Base-by-base conservation (phyloP, 2,888 invertebrate species). In the Imbricaverruca yamaguchii region DNA sequence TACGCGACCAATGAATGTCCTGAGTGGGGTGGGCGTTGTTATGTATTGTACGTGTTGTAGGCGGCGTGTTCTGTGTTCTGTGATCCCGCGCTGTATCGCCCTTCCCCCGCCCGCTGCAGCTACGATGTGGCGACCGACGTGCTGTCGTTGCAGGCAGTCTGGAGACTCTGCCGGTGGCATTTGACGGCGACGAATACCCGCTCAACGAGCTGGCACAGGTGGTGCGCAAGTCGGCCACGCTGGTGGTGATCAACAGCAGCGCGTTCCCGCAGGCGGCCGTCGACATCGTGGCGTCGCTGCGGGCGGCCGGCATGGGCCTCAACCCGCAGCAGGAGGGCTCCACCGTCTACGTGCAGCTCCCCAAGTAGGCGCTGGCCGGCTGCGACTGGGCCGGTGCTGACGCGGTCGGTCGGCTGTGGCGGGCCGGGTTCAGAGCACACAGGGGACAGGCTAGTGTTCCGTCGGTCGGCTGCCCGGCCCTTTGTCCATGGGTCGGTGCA, bases 301-400 rank as follows among this genome's bases (percentile, higher is more conserved):
- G 90, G 81, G 91, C 91, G 65, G 95, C 95, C 82, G 96, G 96
- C 15, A 91, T 97, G 90, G 96, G 96, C 87, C 88, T 97, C 81
- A 97, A 95, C 88, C 96, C 97, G 0, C 97, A 97, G 86, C 96
- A 96, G 87, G 97, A 98, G 86, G 96, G 96, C 53, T 96, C 95
- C 1, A 94, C 93, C 3, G 87, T 98, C 80, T 97, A 91, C 87
- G 90, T 98, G 81, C 94, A 95, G 65, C 91, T 96, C 84, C 96
- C 97, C 18, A 96, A 95, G 92, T 92, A 89, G 89, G 88, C 86
- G 67, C 8, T 63, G 67, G 18, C 21, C 59, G 21, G 10, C 6
- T 56, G 57, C 0, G 13, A 21, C 4, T 39, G 39, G 39, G 39
- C 4, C 39, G 39, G 39, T 39, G 39, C 1, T 39, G 39, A 4